These are phyloP conservation scores for Apis dorsata DNA, from an alignment of 1,140 invertebrate species.

Conservation along the genomic window DNA sequence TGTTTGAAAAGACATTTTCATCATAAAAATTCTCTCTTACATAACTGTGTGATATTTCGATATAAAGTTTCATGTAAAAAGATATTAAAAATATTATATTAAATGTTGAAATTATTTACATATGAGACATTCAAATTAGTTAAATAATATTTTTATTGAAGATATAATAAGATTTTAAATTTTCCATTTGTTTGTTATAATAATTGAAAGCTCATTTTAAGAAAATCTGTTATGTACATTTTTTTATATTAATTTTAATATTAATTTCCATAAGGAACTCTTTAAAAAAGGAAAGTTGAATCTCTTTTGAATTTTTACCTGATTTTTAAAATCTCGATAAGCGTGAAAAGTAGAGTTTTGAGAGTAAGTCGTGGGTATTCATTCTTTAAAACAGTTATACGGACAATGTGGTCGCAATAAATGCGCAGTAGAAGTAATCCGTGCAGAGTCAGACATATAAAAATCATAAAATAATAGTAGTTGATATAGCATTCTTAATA, in stretches of 20 bases:
- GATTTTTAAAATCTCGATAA: neutral
- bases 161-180: neutral
- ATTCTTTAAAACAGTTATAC: neutral
- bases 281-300: neutral
- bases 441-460: neutral
- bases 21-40: neutral
- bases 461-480: neutral
- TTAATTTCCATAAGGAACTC: neutral
- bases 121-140: neutral
- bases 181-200: neutral
- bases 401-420: conserved; percentile 20
- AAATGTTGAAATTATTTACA: neutral
- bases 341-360: neutral
- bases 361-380: conserved; percentile 11
- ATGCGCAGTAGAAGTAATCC: conserved; percentile 16
- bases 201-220: neutral
- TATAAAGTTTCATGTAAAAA: neutral
- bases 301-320: neutral
- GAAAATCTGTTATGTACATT: neutral
- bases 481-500: neutral
- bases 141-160: neutral
- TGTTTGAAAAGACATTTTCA: neutral
- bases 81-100: neutral
- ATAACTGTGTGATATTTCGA: neutral
- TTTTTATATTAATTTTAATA: neutral